These are phyloP conservation scores for Acanthis flammea DNA, from an alignment of 2,797 vertebrate genomes.

Conservation along the genomic window DNA sequence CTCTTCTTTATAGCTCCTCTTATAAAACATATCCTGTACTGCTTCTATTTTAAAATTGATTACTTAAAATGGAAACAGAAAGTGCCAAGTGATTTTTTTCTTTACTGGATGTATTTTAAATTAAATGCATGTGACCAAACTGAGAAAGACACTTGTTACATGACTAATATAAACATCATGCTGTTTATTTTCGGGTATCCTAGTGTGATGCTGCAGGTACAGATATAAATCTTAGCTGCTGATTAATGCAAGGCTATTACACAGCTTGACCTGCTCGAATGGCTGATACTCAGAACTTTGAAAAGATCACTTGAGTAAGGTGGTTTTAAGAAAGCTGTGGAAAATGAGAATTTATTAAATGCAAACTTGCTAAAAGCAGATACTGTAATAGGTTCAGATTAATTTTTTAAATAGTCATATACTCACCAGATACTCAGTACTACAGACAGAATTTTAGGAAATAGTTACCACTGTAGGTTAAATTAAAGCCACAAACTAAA, in stretches of 20 bases:
- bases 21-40: conserved; percentile 67
- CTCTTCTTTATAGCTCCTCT: conserved; percentile 41
- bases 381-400: conserved; percentile 32
- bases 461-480: not conserved
- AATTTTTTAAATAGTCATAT: conserved; percentile 15
- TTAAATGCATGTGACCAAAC: conserved; percentile 34
- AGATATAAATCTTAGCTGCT: conserved; percentile 81
- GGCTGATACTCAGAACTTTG: conserved; percentile 76
- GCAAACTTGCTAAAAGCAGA: conserved; percentile 78
- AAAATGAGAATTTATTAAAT: conserved; percentile 79
- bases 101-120: conserved; percentile 56
- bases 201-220: conserved; percentile 56
- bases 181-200: conserved; percentile 66
- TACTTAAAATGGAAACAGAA: conserved; percentile 66
- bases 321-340: conserved; percentile 78
- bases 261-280: conserved; percentile 77
- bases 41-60: conserved; percentile 58
- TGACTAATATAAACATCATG: conserved; percentile 55
- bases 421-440: not conserved
- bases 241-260: conserved; percentile 82
- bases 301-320: conserved; percentile 80
- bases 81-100: conserved; percentile 54
- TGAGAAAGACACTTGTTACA: conserved; percentile 34
- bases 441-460: not conserved
- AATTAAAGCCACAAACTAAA: not conserved